Base-by-base conservation (phyloP, 2,888 invertebrate genomes). In the Stegana nigrithorax region DNA sequence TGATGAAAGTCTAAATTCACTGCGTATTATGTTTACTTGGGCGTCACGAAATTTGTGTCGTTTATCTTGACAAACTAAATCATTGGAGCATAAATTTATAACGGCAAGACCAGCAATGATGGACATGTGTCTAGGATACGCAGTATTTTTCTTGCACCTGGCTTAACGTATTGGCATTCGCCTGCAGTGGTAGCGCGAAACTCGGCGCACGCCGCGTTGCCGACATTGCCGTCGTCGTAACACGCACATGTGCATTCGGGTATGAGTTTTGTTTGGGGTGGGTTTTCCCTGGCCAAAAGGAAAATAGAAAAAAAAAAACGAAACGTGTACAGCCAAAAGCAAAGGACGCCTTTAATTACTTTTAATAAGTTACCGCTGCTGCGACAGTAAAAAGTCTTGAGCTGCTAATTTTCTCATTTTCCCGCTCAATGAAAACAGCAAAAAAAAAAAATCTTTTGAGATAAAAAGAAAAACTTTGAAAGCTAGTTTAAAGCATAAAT, bases 381-480 rank as follows among this genome's bases (percentile, higher is more conserved):
- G 23, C 51, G 45, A 58, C 62, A 58, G 65, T 53, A 57, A 61
- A 39, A 60, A 60, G 21, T 42, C 29, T 17, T 62, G 59, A 63
- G 62, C 62, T 62, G 62, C 60, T 70, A 72, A 80, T 75, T 77
- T 79, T 72, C 75, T 75, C 72, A 75, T 75, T 75, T 75, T 75
- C 75, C 73, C 78, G 75, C 73, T 75, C 80, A 75, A 69, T 75
- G 75, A 77, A 74, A 79, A 69, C 68, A 77, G 7, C 19, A 19
- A 32, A 10, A 53, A 53, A 44, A 12, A 44, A 44, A 12, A 44
- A 17, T 44, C n/a, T 36, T 36, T 36, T 36, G n/a, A n/a, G n/a
- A n/a, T n/a, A n/a, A n/a, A n/a, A n/a, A n/a, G n/a, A n/a, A n/a
- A n/a, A n/a, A n/a, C n/a, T n/a, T n/a, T n/a, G n/a, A n/a, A n/a